These are phyloP conservation scores for Chloebia gouldiae DNA, from an alignment of 2,113 vertebrate genomes.

Conservation along the genomic window DNA sequence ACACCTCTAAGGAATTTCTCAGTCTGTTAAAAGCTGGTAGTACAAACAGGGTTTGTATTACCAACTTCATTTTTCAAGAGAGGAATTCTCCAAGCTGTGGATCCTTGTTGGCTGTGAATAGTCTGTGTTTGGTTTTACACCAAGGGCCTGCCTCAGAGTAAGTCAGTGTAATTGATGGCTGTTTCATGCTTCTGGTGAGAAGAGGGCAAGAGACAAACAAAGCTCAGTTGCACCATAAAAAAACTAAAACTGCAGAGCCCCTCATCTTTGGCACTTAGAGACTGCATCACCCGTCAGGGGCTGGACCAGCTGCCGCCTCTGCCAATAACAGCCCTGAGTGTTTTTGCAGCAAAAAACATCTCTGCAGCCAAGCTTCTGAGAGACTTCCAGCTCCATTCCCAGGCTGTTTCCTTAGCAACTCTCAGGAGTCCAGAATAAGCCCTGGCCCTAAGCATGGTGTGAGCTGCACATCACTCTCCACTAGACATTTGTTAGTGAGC, in stretches of 20 bases:
- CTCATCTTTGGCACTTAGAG: not conserved
- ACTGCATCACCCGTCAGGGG: not conserved
- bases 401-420: slow-evolving; percentile 59
- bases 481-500: not conserved
- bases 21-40: slow-evolving; percentile 9
- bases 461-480: not conserved
- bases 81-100: not conserved
- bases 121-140: not conserved
- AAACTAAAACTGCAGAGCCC: not conserved
- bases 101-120: not conserved
- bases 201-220: not conserved
- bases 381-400: not conserved
- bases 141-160: not conserved
- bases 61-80: not conserved
- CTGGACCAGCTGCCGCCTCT: not conserved
- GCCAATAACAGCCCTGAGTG: not conserved
- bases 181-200: not conserved
- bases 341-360: not conserved
- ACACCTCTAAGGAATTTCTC: not conserved
- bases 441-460: not conserved
- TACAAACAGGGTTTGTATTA: not conserved
- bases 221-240: not conserved
- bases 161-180: not conserved
- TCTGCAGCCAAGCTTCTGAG: not conserved
- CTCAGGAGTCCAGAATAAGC: not conserved